A percentile compares a stretch with the other conserved stretches of the same genome.
These are phyloP conservation scores for Sander lucioperca DNA, from an alignment of 2,113 vertebrate species.

Conservation along the genomic window DNA sequence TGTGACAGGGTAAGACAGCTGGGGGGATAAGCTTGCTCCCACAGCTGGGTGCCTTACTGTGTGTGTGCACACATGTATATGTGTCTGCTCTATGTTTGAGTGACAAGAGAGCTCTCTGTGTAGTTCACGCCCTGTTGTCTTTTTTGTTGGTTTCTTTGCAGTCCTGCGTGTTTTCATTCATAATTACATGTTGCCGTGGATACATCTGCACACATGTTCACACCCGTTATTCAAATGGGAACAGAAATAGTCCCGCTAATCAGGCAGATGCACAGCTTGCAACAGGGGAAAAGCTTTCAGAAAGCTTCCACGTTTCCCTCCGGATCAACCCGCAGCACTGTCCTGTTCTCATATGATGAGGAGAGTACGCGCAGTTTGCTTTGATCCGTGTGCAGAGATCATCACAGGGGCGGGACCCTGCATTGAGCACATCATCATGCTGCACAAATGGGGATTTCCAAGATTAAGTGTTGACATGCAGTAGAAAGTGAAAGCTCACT, in stretches of 20 bases:
- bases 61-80: not conserved
- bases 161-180: not conserved
- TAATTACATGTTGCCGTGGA: slow-evolving; percentile 6
- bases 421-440: slow-evolving; percentile 8
- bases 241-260: slow-evolving; percentile 1
- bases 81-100: not conserved
- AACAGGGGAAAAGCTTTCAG: not conserved
- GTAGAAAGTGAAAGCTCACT: slow-evolving; percentile 25
- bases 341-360: slow-evolving; percentile 19
- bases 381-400: slow-evolving; percentile 11
- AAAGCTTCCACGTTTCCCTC: slow-evolving; percentile 14
- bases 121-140: not conserved
- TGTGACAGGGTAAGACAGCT: slow-evolving; percentile 51
- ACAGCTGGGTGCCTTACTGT: slow-evolving; percentile 54
- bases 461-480: slow-evolving; percentile 47
- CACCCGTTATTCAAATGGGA: not conserved
- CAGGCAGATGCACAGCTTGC: not conserved
- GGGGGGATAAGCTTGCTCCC: slow-evolving; percentile 50
- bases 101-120: not conserved
- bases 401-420: slow-evolving; percentile 14
- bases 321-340: slow-evolving; percentile 2
- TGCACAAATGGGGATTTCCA: slow-evolving; percentile 58
- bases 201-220: not conserved
- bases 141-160: not conserved
- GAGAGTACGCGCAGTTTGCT: not conserved